phyloP scores from a whole-genome alignment of 30 jellyfish, hydroid and myxozoan species.

The Aurelia aurita region DNA sequence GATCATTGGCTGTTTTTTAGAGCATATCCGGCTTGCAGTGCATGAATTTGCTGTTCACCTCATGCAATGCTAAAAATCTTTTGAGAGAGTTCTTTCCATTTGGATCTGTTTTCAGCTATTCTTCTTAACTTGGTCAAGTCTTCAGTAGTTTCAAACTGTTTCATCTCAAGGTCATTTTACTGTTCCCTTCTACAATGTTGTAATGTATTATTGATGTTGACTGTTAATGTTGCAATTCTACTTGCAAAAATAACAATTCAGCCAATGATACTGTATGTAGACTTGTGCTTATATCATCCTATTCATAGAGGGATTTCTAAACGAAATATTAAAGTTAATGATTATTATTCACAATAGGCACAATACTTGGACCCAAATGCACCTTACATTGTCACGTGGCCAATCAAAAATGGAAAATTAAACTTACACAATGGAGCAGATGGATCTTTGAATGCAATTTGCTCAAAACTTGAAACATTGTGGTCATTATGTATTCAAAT shows the following conservation, averaged over 20 bases:
- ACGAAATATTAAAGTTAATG: too few relatives aligned
- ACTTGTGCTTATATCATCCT: too few relatives aligned
- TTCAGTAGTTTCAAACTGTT: background rate
- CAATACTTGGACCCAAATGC: constrained; percentile 92
- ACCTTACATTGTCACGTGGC: constrained; percentile 89
- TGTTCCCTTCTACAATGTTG: background rate
- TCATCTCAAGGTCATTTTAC: background rate
- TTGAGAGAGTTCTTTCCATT: too few relatives aligned
- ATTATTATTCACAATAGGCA: constrained; percentile 49
- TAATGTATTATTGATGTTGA: background rate
- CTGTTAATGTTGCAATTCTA: too few relatives aligned
- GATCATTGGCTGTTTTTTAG: too few relatives aligned
- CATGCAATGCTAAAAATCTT: too few relatives aligned
- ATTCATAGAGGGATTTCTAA: too few relatives aligned
- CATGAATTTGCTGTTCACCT: too few relatives aligned
- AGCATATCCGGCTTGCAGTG: too few relatives aligned
- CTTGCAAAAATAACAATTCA: too few relatives aligned
- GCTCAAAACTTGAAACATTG: constrained; percentile 83
- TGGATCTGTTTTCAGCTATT: too few relatives aligned
- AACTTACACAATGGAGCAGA: constrained; percentile 87
- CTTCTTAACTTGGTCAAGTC: background rate
- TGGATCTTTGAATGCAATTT: constrained; percentile 87
- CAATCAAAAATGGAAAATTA: constrained; percentile 83
- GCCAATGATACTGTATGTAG: too few relatives aligned
- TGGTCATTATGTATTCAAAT: constrained; percentile 96